Evolutionary conservation across 1,140 invertebrate species (phyloP), one percentile per base, ranked within the genome.

Genomic region (Drosophila kohkoa): DNA sequence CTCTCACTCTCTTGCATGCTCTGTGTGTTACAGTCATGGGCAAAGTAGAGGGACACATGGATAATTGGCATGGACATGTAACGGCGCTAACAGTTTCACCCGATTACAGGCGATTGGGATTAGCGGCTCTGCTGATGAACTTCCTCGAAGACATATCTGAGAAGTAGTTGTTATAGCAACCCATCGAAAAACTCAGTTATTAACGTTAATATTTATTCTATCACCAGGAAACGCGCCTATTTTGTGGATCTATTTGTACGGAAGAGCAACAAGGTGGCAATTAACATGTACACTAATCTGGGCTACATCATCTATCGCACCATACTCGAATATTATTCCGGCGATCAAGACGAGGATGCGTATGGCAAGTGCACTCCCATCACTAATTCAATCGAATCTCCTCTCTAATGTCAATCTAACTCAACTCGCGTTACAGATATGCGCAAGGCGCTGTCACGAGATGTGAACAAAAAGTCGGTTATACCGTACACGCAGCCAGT

Each of bases 221-320:
- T 5, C 13, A 11, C 0, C 92, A 99, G 98, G 89, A 99, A 99
- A 94, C 95, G 96, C 54, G 97, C 97, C 35, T 99, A 98, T 92
- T 99, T 99, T 94, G 99, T 99, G n/a, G 99, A 99, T 93, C 93
- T 99, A 10, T 99, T 99, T 95, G 99, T 99, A 5, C 94, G 99
- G 83, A 98, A 99, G 0, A 99, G 98, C 81, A 99, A 99, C 92
- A 96, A 96, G 92, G 97, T 99, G 25, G 99, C 99, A 1, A 98
- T 99, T 43, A 97, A 98, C 82, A 99, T 99, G 98, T 99, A 99
- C 92, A 96, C 96, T 79, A 96, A 97, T 92, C 93, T 99, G 45
- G 99, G 98, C n/a, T 99, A 99, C 92, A 98, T 98, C 76, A 97
- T 99, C 1, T 99, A 99, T 92, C 93, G 99, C 70, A 97, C 97